A percentile compares a stretch with the other conserved stretches of the same genome.
Evolutionary conservation across 1,140 invertebrate genomes (phyloP).

Genomic region (Drosophila jambulina): DNA sequence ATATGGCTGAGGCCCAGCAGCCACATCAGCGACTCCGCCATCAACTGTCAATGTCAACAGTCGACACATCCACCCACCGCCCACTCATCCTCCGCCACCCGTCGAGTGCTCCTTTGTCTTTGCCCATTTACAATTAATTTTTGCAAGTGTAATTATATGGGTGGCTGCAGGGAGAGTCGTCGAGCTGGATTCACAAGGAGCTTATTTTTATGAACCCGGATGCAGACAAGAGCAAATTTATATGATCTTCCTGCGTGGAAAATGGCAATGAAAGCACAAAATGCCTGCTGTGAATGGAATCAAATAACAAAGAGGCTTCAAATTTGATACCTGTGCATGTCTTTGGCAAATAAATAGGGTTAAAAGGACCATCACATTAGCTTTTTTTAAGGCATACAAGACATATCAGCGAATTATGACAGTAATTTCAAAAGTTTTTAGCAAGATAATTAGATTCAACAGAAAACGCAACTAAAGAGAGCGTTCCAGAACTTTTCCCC

Average conservation of each 20-base stretch:
- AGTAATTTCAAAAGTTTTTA: background rate
- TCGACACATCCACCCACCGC: slow-evolving; percentile 4
- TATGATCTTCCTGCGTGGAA: slow-evolving; percentile 38
- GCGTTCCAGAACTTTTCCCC: background rate
- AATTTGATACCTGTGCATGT: background rate
- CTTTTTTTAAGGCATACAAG: background rate
- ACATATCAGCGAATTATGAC: background rate
- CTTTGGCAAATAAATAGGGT: background rate
- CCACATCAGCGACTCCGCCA: slow-evolving; percentile 33
- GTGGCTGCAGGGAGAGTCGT: slow-evolving; percentile 33
- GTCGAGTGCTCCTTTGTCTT: slow-evolving; percentile 24
- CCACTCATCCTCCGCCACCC: background rate
- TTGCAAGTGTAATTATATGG: slow-evolving; percentile 78
- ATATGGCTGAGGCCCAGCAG: slow-evolving; percentile 64
- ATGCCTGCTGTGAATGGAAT: background rate
- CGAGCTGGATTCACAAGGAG: slow-evolving; percentile 48
- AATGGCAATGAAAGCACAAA: background rate
- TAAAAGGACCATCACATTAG: background rate
- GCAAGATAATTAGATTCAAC: background rate
- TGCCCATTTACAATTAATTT: slow-evolving; percentile 62
- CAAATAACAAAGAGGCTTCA: background rate
- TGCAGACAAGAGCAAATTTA: slow-evolving; percentile 43
- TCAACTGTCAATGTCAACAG: slow-evolving; percentile 49
- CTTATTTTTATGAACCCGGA: slow-evolving; percentile 69
- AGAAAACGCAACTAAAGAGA: background rate